Evolutionary conservation across 2,113 vertebrate genomes (phyloP).

Genomic region (Polypterus senegalus): DNA sequence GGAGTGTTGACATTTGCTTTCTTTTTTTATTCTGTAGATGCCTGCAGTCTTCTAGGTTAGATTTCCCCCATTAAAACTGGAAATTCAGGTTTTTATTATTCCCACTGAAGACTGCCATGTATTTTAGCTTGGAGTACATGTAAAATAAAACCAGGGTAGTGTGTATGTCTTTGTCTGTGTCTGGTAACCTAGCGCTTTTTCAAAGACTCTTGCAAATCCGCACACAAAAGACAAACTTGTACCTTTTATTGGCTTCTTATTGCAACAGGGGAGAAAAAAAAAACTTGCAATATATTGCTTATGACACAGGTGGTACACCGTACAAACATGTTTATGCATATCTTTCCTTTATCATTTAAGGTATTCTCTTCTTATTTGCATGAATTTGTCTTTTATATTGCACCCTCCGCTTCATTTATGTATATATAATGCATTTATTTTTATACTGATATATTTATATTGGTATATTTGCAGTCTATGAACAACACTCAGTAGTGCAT

Average conservation of each 20-base stretch:
- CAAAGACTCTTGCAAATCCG: conserved; percentile 27
- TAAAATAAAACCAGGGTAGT: conserved; percentile 36
- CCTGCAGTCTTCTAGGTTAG: conserved; percentile 9
- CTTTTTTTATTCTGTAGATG: conserved; percentile 10
- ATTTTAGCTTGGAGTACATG: conserved; percentile 30
- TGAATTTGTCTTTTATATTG: too few species aligned
- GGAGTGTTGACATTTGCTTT: conserved; percentile 13
- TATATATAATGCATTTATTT: too few species aligned
- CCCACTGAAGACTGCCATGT: conserved; percentile 2
- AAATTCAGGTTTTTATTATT: conserved; percentile 35
- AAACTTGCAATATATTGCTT: not conserved
- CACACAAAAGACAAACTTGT: conserved; percentile 32
- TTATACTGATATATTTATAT: too few species aligned
- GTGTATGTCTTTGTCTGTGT: conserved; percentile 33
- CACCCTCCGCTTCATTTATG: too few species aligned
- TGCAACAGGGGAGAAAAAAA: not conserved
- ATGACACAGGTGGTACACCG: not conserved
- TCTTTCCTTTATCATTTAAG: too few species aligned
- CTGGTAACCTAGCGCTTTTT: conserved; percentile 18
- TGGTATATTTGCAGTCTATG: too few species aligned
- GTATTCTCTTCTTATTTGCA: too few species aligned
- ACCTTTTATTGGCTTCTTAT: conserved; percentile 15
- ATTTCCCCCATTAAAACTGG: conserved; percentile 31
- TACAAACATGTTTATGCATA: too few species aligned
- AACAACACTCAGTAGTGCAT: too few species aligned